A percentile compares a stretch with the other conserved stretches of the same genome.
Evolutionary conservation across 2,113 vertebrate genomes (phyloP).

Genomic region (Irena cyanogastra): DNA sequence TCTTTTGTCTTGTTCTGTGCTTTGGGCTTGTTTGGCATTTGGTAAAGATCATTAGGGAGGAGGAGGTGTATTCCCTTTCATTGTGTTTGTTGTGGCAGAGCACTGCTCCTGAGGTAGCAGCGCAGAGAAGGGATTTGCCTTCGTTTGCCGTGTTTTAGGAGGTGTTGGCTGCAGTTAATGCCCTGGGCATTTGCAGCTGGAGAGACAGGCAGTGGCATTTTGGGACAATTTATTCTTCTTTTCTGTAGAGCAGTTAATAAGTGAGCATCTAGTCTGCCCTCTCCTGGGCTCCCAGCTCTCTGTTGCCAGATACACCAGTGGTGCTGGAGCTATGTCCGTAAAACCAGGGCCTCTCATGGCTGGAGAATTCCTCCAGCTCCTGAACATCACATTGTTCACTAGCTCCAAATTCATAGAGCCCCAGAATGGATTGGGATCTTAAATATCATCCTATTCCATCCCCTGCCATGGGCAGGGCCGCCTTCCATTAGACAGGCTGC

Average conservation of each 20-base stretch:
- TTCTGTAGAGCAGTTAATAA: background rate
- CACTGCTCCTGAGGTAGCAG: background rate
- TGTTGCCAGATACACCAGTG: background rate
- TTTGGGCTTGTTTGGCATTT: background rate
- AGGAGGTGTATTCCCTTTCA: background rate
- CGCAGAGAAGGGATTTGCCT: background rate
- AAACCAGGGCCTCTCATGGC: background rate
- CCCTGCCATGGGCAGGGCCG: background rate
- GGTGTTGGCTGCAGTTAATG: background rate
- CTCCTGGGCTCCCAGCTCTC: background rate
- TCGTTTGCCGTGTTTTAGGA: background rate
- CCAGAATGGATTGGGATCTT: background rate
- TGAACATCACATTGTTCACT: background rate
- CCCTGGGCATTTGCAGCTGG: background rate
- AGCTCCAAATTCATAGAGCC: background rate
- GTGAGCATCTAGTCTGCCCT: background rate
- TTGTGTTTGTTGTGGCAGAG: background rate
- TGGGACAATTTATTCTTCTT: background rate
- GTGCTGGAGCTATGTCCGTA: fast-evolving
- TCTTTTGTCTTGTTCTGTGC: background rate
- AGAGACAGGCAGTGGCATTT: background rate
- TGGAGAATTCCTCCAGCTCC: background rate
- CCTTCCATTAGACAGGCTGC: background rate
- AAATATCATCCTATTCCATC: background rate
- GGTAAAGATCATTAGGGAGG: background rate